Conservation (phyloP, 2,888 invertebrate species). For the Amorpha juglandis region DNA sequence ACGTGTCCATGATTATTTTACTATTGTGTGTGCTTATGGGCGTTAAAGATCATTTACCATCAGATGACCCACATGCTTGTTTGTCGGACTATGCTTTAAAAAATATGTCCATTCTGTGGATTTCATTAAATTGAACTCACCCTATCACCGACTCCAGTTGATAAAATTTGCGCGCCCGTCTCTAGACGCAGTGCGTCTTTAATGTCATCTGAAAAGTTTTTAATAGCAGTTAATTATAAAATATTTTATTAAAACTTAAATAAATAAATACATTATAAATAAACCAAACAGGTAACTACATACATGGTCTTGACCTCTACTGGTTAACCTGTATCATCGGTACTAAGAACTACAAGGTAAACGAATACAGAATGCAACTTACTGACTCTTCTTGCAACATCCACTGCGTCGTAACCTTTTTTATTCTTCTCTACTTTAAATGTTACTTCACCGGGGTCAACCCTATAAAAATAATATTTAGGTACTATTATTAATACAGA, state of each 20-base stretch:
- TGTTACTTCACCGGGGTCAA: slow-evolving; percentile 90
- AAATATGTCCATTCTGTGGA: too few species aligned
- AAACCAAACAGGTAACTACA: too few species aligned
- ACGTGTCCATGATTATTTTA: too few species aligned
- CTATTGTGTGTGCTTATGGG: too few species aligned
- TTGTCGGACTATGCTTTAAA: too few species aligned
- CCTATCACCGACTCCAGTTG: slow-evolving; percentile 92
- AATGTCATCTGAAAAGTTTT: slow-evolving; percentile 76
- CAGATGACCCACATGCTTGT: too few species aligned
- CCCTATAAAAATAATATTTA: slow-evolving; percentile 77
- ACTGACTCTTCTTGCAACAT: slow-evolving; percentile 88
- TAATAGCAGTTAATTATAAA: neutral
- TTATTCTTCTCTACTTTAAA: slow-evolving; percentile 89
- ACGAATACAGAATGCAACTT: slow-evolving; percentile 44
- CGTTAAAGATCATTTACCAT: too few species aligned
- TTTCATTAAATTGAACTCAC: slow-evolving; percentile 70
- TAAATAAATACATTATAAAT: too few species aligned
- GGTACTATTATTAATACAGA: slow-evolving; percentile 1
- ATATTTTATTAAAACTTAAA: too few species aligned
- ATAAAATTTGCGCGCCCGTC: slow-evolving; percentile 88
- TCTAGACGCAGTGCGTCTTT: slow-evolving; percentile 87
- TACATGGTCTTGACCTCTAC: too few species aligned
- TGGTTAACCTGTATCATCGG: too few species aligned
- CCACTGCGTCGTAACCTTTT: slow-evolving; percentile 86
- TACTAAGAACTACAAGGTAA: neutral